phyloP scores from a whole-genome alignment of 2,113 vertebrate genomes.

The Halcyon senegalensis region DNA sequence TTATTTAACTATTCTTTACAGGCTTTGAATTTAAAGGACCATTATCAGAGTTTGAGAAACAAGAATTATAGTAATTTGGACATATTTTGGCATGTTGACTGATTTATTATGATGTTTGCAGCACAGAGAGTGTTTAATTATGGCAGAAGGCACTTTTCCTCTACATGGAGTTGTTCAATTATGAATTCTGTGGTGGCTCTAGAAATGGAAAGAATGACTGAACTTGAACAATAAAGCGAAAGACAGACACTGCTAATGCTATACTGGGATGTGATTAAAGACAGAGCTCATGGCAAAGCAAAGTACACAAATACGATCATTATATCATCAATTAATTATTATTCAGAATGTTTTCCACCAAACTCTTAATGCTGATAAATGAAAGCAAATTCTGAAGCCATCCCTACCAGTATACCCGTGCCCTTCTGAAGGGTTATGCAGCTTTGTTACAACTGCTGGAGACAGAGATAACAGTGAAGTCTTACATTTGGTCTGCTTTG shows the following conservation, averaged over 20 bases:
- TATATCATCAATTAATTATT: conserved; percentile 47
- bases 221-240: neutral
- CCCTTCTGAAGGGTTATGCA: neutral
- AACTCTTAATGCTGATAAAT: neutral
- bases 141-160: neutral
- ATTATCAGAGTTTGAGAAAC: neutral
- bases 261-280: neutral
- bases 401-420: neutral
- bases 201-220: conserved; percentile 2
- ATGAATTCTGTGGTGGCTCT: neutral
- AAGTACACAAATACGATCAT: conserved; percentile 11
- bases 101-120: neutral
- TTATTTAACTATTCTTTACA: neutral
- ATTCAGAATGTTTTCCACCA: conserved; percentile 17
- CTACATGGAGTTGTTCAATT: conserved; percentile 12
- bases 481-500: neutral
- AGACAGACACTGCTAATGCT: conserved; percentile 12
- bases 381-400: neutral
- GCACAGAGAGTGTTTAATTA: neutral
- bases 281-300: neutral
- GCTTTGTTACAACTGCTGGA: neutral
- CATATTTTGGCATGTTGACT: neutral
- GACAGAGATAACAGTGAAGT: neutral
- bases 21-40: neutral
- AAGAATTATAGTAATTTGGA: neutral